Evolutionary conservation across 1,140 invertebrate species (phyloP).

Genomic region (Vanessa atalanta): DNA sequence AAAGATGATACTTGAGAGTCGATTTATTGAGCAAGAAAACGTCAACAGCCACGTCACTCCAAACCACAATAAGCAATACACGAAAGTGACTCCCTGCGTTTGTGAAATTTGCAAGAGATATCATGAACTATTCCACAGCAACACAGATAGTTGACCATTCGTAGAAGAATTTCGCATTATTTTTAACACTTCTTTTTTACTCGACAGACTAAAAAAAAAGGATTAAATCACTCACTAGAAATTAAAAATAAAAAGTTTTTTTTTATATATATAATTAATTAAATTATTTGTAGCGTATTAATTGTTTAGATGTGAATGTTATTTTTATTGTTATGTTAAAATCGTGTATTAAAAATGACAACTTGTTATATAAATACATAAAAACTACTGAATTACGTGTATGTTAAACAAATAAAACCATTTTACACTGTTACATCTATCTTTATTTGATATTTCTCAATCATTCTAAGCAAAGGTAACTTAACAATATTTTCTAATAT

Average conservation of each 20-base stretch:
- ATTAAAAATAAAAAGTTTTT: no score
- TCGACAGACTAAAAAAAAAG: no score
- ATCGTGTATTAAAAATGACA: conserved; percentile 5
- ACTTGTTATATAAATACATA: conserved; percentile 24
- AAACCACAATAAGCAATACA: conserved; percentile 30
- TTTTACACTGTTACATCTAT: conserved; percentile 44
- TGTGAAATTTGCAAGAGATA: conserved; percentile 71
- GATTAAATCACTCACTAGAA: no score
- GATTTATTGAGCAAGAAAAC: conserved; percentile 53
- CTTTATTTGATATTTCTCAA: conserved; percentile 52
- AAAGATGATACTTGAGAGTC: conserved; percentile 57
- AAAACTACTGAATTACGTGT: conserved; percentile 25
- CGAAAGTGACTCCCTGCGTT: conserved; percentile 53
- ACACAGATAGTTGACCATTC: conserved; percentile 30
- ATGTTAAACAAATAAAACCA: conserved; percentile 51
- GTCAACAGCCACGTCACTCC: conserved; percentile 1
- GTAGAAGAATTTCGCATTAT: neutral
- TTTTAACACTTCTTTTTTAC: no score
- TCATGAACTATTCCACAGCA: conserved; percentile 65
- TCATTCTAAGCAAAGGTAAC: conserved; percentile 59
- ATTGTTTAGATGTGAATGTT: conserved; percentile 37
- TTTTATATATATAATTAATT: neutral
- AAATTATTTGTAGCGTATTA: conserved; percentile 26
- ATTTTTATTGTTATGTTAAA: conserved; percentile 31
- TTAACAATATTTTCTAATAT: conserved; percentile 64